Evolutionary conservation across 2,888 invertebrate species (phyloP).

Genomic region (Eulithis testata): DNA sequence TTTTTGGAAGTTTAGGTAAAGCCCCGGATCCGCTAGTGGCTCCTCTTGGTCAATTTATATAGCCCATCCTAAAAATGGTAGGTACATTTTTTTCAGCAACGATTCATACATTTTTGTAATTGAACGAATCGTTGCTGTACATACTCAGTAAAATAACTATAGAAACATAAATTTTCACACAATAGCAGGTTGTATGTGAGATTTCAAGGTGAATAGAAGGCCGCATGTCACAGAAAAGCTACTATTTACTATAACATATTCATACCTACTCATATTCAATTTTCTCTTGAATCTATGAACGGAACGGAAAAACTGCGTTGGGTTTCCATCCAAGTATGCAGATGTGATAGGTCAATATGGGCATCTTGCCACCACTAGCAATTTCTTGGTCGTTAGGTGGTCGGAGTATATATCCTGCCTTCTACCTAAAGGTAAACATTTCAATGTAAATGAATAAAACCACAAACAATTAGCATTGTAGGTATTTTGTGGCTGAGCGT

Average conservation of each 20-base stretch:
- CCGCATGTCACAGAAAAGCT: slow-evolving; percentile 22
- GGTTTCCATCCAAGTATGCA: no score
- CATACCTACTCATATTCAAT: not conserved
- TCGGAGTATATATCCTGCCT: slow-evolving; percentile 1
- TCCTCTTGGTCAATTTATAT: no score
- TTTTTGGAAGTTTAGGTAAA: no score
- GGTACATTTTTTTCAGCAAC: no score
- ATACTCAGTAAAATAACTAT: not conserved
- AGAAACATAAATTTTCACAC: slow-evolving; percentile 28
- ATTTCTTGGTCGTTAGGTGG: not conserved
- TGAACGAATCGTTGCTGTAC: no score
- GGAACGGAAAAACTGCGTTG: not conserved
- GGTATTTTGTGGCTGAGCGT: slow-evolving; percentile 24
- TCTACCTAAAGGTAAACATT: slow-evolving; percentile 14
- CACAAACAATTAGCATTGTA: slow-evolving; percentile 16
- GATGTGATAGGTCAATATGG: no score
- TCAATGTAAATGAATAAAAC: slow-evolving; percentile 23
- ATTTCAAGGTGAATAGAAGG: slow-evolving; percentile 28
- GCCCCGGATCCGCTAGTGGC: no score
- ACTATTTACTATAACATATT: slow-evolving; percentile 13
- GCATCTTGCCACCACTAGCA: no score
- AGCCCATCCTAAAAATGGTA: no score
- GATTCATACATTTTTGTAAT: no score
- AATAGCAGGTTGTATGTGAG: slow-evolving; percentile 21
- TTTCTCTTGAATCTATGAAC: not conserved